phyloP scores from a whole-genome alignment of 2,888 invertebrate genomes.

The Carabus problematicus region DNA sequence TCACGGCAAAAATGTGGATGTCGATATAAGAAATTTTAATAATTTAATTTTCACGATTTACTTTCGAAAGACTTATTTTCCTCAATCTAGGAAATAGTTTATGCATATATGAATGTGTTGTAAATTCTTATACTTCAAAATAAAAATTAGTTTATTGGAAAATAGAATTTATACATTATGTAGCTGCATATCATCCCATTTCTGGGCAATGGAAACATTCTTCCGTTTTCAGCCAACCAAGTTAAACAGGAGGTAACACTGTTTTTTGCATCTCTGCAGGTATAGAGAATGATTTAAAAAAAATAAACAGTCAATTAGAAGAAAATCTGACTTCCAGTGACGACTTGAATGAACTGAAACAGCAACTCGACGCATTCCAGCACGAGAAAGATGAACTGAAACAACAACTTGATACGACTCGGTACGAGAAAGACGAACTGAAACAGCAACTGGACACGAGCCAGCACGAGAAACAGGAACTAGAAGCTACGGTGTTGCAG shows the following conservation, averaged over 20 bases:
- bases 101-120: too few species aligned
- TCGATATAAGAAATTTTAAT: not conserved
- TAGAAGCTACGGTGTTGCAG: not conserved
- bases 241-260: not conserved
- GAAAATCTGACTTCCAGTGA: slow-evolving; percentile 31
- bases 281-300: slow-evolving; percentile 35
- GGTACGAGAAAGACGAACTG: not conserved
- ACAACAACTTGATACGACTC: not conserved
- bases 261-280: slow-evolving; percentile 33
- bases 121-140: too few species aligned
- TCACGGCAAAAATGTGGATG: slow-evolving; percentile 4
- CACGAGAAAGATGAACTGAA: slow-evolving; percentile 1
- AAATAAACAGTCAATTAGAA: slow-evolving; percentile 29
- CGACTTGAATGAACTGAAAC: not conserved
- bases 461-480: not conserved
- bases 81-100: too few species aligned
- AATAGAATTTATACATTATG: too few species aligned
- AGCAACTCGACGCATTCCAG: slow-evolving; percentile 7
- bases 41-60: too few species aligned
- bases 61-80: too few species aligned
- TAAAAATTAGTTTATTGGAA: too few species aligned
- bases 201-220: too few species aligned
- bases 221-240: too few species aligned
- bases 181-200: too few species aligned
- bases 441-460: not conserved